Evolutionary conservation across 1,140 invertebrate genomes (phyloP), one percentile per base, ranked within the genome.

Genomic region (Drosophila ananassae): DNA sequence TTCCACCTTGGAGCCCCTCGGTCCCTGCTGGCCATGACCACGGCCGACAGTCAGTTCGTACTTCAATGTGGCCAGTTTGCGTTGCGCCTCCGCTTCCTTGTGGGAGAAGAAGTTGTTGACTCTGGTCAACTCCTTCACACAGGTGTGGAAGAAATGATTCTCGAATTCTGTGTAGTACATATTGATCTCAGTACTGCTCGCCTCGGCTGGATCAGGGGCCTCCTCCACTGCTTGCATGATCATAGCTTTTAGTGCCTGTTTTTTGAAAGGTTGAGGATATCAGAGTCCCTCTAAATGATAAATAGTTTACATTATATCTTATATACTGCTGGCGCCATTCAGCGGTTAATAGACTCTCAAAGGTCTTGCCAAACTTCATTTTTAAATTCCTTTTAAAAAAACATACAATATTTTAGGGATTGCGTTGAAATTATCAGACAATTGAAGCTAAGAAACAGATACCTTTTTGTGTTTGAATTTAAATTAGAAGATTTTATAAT

Each of bases 21-120:
- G 25, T 25, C 13, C 58, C 10, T 44, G 59, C 5, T 12, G 47
- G 0, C 25, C 30, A 24, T 24, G 24, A 5, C 10, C 17, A 2
- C 9, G 17, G 3, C 8, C 17, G 17, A 21, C 21, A 12, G 12
- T 34, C 4, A 85, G 32, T 5, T 69, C 67, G 6, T 41, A 63
- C 2, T 57, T 47, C 0, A 50, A 28, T 0, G 51, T 47, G n/a
- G 44, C 32, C 24, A 71, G 50, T 37, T 89, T 89, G 10, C 83
- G 96, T 96, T 7, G 98, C 96, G 58, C 72, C 93, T 99, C 98
- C 1, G 98, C 98, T 60, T 99, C 93, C 93, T 99, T 99, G 94
- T 99, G 98, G 90, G 96, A 96, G 92, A 97, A 99, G 92, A 99
- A 99, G 56, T 97, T 98, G 82, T 98, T 98, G 12, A 99, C 98